Conservation (phyloP, 2,797 vertebrate species). For the Neosilurus mollespiculum region DNA sequence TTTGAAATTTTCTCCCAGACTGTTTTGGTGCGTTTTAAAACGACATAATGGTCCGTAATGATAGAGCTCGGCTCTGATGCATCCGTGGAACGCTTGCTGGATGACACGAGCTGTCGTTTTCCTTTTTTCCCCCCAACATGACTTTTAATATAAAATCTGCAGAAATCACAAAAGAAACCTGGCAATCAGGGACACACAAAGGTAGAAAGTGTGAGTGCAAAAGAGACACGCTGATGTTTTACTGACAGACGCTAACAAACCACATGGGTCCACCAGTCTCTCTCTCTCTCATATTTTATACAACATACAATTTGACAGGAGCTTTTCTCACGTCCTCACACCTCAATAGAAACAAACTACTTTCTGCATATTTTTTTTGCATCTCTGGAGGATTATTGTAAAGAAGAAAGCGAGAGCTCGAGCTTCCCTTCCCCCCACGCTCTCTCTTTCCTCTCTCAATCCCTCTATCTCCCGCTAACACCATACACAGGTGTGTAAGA, state of each 20-base stretch:
- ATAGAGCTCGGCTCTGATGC: not conserved
- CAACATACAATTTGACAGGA: slow-evolving; percentile 63
- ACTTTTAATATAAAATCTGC: slow-evolving; percentile 31
- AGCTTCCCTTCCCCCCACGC: slow-evolving; percentile 7
- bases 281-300: slow-evolving; percentile 9
- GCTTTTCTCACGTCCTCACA: slow-evolving; percentile 49
- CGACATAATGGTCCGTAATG: not conserved
- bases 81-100: slow-evolving; percentile 14
- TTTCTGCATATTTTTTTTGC: slow-evolving; percentile 55
- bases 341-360: slow-evolving; percentile 61
- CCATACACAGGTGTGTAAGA: slow-evolving; percentile 66
- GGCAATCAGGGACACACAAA: slow-evolving; percentile 40
- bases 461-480: slow-evolving; percentile 44
- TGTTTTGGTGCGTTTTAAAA: not conserved
- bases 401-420: not conserved
- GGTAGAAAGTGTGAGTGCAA: slow-evolving; percentile 53
- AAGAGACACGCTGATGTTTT: slow-evolving; percentile 44
- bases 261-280: slow-evolving; percentile 55
- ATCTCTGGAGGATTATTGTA: slow-evolving; percentile 60
- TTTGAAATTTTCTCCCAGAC: not conserved
- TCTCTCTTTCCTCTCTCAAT: slow-evolving; percentile 3
- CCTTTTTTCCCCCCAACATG: not conserved
- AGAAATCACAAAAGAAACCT: slow-evolving; percentile 9
- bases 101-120: not conserved
- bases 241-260: slow-evolving; percentile 54